Evolutionary conservation across 2,113 vertebrate genomes (phyloP), one percentile per base, ranked within the genome.

Genomic region (Pedionomus torquatus): DNA sequence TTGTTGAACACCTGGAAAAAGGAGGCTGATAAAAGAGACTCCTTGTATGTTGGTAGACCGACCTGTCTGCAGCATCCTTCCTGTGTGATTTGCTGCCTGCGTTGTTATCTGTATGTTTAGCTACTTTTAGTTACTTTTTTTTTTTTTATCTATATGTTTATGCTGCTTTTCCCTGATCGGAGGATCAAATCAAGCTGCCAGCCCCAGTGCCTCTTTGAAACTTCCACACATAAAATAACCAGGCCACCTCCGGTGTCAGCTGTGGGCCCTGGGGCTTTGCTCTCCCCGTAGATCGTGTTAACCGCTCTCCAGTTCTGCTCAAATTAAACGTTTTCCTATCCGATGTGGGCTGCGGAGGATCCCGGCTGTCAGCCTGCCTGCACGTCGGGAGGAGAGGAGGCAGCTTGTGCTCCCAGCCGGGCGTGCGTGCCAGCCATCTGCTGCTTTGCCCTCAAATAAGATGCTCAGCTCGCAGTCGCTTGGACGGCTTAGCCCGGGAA

Each of bases 251-350:
- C 11, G 0, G 4, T 51, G 74, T 89, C 61, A 26, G 82, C 97
- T 88, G 84, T 7, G 13, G 87, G 91, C 97, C 97, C 94, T 16
- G 77, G 93, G 92, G 94, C 96, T 89, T 83, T 84, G 77, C 94
- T 92, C 41, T 49, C 96, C 41, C 41, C 92, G 65, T 93, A 91
- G 61, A 95, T 97, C 94, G 95, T 54, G 52, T 95, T 94, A 97
- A 96, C 69, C 5, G 3, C 95, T 82, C 90, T 87, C 92, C 96
- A 96, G 85, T 94, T 94, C 93, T 61, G 89, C 96, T 97, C 84
- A 97, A 97, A 96, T 93, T 81, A 75, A 96, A 96, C 96, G 96
- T 92, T 98, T 97, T 83, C 54, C 55, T 94, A 97, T 96, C 97
- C 97, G 97, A 91, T 94, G 89, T 82, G 93, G 95, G 93, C 96